These are phyloP conservation scores for Agrochola lota DNA, from an alignment of 2,888 invertebrate genomes.

Conservation along the genomic window DNA sequence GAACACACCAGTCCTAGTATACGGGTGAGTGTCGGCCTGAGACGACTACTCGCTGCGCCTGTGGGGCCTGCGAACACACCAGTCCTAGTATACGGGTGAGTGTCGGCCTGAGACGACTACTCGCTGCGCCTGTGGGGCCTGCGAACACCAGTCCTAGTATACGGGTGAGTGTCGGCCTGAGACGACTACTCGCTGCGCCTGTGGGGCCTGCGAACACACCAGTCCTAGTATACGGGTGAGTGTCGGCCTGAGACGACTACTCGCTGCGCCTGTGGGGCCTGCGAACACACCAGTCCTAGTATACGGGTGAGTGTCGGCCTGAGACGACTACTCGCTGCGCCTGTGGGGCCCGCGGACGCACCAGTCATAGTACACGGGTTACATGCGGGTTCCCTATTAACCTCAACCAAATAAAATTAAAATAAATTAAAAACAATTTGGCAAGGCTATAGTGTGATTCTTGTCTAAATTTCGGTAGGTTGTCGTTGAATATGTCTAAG, in stretches of 20 bases:
- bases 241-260: constrained; percentile 95
- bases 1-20: constrained; percentile 70
- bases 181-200: constrained; percentile 98
- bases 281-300: constrained; percentile 71
- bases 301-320: constrained; percentile 74
- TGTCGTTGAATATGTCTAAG: not conserved
- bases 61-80: constrained; percentile 94
- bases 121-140: constrained; percentile 99
- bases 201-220: constrained; percentile 94
- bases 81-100: constrained; percentile 79
- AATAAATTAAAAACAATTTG: too few relatives aligned
- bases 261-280: constrained; percentile 99
- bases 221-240: constrained; percentile 61
- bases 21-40: constrained; percentile 94
- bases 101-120: constrained; percentile 98
- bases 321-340: constrained; percentile 98
- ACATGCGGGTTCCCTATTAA: too few relatives aligned
- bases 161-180: constrained; percentile 83
- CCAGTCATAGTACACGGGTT: constrained; percentile 63
- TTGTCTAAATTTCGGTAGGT: not conserved
- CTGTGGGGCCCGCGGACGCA: constrained; percentile 96
- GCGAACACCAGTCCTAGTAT: constrained; percentile 70
- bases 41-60: constrained; percentile 98
- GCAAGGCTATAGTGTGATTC: not conserved
- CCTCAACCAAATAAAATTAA: too few relatives aligned